Base-by-base conservation (phyloP, 2,113 vertebrate species). In the Chloebia gouldiae region DNA sequence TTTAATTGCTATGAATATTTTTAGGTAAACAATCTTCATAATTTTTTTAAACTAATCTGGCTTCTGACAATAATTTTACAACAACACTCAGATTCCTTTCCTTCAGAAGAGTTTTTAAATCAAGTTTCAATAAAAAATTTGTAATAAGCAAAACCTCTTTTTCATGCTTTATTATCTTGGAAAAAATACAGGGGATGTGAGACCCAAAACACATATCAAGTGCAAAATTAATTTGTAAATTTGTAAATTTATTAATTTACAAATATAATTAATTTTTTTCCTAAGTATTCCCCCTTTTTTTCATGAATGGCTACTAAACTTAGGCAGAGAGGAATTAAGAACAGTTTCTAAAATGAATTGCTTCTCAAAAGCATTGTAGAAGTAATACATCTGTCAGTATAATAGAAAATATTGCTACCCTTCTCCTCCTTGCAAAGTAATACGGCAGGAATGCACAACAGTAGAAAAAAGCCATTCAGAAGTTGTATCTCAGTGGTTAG, bases 401-500 rank as follows among this genome's bases (percentile, higher is more conserved):
- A 78, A 83, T 0, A 53, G 33, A 49, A 96, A 92, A 61, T 47
- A 83, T 7, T 4, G 37, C 66, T 50, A 91, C 31, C 35, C 80
- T 70, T 84, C 81, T 85, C 19, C 77, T 94, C 51, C 82, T 81
- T 66, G 59, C 40, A 66, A 70, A 78, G 59, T 45, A 66, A 51
- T 17, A 71, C 11, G 89, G 66, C 78, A 95, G 79, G 70, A 89
- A 92, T 22, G 75, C 9, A 12, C 5, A 86, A 88, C 11, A 24
- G 76, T 81, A 92, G 5, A 63, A 68, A 92, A 80, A 94, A 94
- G 94, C 70, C 94, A 80, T 78, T 95, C 21, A 42, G 78, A 42
- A 81, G 88, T 13, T 68, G 69, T 50, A n/a, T 77, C 78, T 56
- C 72, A 45, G 44, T n/a, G 64, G 92, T 97, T 96, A 96, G 97